phyloP scores from a whole-genome alignment of 2,888 invertebrate species.

The Epinotia brunnichana region DNA sequence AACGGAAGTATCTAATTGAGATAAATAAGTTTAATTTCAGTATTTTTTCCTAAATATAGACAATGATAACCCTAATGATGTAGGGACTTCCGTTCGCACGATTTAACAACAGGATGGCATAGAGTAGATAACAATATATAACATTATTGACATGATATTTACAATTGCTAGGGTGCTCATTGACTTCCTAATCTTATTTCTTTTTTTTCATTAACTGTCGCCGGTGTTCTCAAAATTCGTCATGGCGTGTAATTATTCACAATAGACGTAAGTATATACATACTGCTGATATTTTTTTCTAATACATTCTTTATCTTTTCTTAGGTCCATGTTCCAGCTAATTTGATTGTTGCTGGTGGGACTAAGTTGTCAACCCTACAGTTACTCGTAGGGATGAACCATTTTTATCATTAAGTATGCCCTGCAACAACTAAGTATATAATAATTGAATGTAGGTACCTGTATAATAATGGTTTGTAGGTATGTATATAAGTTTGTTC shows the following conservation, averaged over 20 bases:
- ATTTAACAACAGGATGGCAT: constrained; percentile 1
- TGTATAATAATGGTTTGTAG: no score
- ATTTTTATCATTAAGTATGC: not conserved
- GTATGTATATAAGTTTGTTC: no score
- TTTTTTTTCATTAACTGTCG: not conserved
- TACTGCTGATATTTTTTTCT: not conserved
- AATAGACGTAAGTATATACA: no score
- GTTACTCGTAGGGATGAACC: not conserved
- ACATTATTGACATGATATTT: not conserved
- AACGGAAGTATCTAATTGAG: not conserved
- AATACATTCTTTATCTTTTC: not conserved
- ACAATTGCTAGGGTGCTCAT: not conserved
- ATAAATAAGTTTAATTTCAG: constrained; percentile 15
- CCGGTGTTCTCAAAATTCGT: not conserved
- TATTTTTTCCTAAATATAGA: constrained; percentile 11
- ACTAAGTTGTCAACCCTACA: constrained; percentile 5
- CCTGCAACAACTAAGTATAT: no score
- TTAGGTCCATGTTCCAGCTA: not conserved
- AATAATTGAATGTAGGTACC: no score
- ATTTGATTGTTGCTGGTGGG: constrained; percentile 1
- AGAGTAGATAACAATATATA: not conserved
- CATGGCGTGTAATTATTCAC: not conserved
- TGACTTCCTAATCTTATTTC: not conserved
- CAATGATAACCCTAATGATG: constrained; percentile 15
- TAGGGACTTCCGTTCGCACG: constrained; percentile 3